Conservation (phyloP, 2,888 invertebrate species). For the Phortica magna region DNA sequence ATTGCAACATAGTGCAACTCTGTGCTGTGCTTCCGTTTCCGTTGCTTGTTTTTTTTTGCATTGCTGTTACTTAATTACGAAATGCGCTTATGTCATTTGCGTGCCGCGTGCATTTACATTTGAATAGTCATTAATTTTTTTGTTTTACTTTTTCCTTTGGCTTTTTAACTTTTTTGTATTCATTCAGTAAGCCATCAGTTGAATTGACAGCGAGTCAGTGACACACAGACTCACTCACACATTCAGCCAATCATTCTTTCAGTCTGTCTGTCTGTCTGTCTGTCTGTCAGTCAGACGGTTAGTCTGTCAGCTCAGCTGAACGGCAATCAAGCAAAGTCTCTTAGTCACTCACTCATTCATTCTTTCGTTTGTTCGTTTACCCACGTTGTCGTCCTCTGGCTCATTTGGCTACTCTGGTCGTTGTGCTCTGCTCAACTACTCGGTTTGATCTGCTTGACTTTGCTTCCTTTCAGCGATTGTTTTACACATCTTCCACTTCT, state of each 20-base stretch:
- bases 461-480: not conserved
- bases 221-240: no score
- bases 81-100: not conserved
- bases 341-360: not conserved
- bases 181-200: not conserved
- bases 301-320: not conserved
- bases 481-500: not conserved
- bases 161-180: not conserved
- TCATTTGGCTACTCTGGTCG: not conserved
- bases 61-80: conserved; percentile 10
- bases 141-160: not conserved
- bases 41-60: not conserved
- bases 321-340: not conserved
- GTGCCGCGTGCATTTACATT: not conserved
- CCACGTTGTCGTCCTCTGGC: not conserved
- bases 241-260: not conserved
- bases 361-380: not conserved
- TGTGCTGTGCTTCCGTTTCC: not conserved
- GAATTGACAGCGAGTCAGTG: not conserved
- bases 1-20: not conserved
- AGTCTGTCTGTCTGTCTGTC: not conserved
- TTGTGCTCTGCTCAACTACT: not conserved
- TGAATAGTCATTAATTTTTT: not conserved
- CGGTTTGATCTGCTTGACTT: not conserved
- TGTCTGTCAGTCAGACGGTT: not conserved